Percentiles rank a stretch among this genome's conserved stretches.
These are phyloP conservation scores for Andrena dorsata DNA, from an alignment of 2,888 invertebrate genomes.

Conservation along the genomic window DNA sequence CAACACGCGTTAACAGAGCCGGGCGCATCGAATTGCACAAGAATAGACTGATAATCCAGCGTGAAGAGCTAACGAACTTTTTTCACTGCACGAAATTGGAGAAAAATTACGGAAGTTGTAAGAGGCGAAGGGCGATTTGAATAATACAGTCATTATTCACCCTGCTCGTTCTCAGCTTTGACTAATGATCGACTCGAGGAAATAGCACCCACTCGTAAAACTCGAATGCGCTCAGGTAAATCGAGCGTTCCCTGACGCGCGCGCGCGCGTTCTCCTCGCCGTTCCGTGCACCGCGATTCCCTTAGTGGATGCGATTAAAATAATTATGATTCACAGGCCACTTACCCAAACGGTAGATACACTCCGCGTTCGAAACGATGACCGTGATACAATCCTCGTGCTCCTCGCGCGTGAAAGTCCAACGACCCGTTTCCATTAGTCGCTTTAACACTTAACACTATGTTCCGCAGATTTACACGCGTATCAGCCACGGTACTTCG, in stretches of 20 bases:
- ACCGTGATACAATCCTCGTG: conserved; percentile 40
- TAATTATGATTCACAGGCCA: conserved; percentile 42
- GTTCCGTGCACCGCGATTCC: neutral
- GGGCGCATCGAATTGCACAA: conserved; percentile 25
- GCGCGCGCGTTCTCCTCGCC: neutral
- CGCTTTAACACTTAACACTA: conserved; percentile 65
- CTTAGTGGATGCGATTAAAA: conserved; percentile 27
- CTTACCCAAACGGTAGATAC: conserved; percentile 42
- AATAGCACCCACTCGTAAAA: conserved; percentile 49
- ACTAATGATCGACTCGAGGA: conserved; percentile 65
- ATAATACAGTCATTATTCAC: conserved; percentile 76
- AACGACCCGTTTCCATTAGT: conserved; percentile 68
- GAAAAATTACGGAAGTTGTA: conserved; percentile 67
- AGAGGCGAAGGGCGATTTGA: conserved; percentile 68
- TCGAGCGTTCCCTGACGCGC: conserved; percentile 7
- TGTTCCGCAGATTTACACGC: conserved; percentile 64
- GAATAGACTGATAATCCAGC: conserved; percentile 40
- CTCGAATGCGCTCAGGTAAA: conserved; percentile 60
- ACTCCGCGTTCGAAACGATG: conserved; percentile 15
- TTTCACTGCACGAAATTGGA: conserved; percentile 38
- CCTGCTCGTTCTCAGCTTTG: conserved; percentile 51
- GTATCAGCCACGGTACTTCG: conserved; percentile 61
- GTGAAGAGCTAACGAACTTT: conserved; percentile 48
- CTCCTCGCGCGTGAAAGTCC: conserved; percentile 45
- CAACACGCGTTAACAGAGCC: neutral